Evolutionary conservation across 2,113 vertebrate species (phyloP).

Genomic region (Rostratula benghalensis): DNA sequence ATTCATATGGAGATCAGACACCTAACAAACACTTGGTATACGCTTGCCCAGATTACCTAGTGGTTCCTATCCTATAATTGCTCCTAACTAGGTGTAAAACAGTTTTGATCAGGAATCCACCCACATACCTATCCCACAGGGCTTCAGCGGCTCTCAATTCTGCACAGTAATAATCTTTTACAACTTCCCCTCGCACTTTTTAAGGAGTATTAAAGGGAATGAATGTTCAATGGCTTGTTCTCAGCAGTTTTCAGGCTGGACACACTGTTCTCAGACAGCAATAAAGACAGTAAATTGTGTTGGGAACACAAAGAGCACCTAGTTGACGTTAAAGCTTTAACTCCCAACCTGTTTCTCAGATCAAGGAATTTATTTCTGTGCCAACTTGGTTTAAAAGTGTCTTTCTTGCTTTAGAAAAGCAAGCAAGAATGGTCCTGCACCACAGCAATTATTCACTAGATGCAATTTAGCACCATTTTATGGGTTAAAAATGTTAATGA

Average conservation of each 20-base stretch:
- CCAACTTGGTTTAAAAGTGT: background rate
- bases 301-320: background rate
- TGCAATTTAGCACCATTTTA: background rate
- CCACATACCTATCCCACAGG: background rate
- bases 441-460: background rate
- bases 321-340: background rate
- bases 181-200: background rate
- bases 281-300: background rate
- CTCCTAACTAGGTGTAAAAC: background rate
- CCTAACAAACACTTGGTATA: background rate
- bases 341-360: background rate
- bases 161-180: background rate
- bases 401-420: background rate
- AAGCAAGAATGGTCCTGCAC: background rate
- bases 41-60: background rate
- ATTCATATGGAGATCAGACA: background rate
- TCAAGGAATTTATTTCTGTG: background rate
- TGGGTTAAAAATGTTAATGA: background rate
- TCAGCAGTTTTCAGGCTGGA: background rate
- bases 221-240: background rate
- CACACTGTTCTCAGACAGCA: background rate
- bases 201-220: background rate
- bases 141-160: background rate
- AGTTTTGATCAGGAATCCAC: background rate
- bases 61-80: background rate